Evolutionary conservation across 2,113 vertebrate genomes (phyloP).

Genomic region (Oryzias melastigma): DNA sequence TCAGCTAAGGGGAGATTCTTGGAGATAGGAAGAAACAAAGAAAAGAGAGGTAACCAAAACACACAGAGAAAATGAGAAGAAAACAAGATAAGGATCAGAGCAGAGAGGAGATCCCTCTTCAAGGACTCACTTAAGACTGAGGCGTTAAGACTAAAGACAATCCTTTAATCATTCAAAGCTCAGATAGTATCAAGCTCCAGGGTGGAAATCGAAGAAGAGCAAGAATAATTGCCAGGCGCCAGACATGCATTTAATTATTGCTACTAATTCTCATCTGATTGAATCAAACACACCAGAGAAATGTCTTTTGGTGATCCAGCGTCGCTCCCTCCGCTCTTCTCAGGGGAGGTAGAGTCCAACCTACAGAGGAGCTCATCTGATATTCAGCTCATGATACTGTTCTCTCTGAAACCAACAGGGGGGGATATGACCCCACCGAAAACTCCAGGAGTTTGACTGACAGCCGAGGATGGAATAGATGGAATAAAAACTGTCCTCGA

Average conservation of each 20-base stretch:
- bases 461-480: background rate
- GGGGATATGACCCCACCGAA: constrained; percentile 37
- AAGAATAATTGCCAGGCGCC: no score
- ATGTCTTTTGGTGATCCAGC: constrained; percentile 11
- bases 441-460: background rate
- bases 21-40: background rate
- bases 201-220: background rate
- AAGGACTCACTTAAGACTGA: constrained; percentile 41
- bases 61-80: constrained; percentile 12
- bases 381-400: background rate
- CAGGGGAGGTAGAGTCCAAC: constrained; percentile 12
- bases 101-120: constrained; percentile 40
- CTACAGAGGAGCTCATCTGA: background rate
- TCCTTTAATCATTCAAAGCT: constrained; percentile 59
- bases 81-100: constrained; percentile 68
- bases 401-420: constrained; percentile 46
- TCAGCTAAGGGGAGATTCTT: no score
- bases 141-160: constrained; percentile 41
- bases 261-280: no score
- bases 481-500: background rate
- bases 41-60: constrained; percentile 7
- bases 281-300: no score
- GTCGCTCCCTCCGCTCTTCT: background rate
- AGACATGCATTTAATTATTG: no score
- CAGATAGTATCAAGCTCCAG: constrained; percentile 22